Evolutionary conservation across 1,140 invertebrate genomes (phyloP).

Genomic region (Penaeus japonicus): DNA sequence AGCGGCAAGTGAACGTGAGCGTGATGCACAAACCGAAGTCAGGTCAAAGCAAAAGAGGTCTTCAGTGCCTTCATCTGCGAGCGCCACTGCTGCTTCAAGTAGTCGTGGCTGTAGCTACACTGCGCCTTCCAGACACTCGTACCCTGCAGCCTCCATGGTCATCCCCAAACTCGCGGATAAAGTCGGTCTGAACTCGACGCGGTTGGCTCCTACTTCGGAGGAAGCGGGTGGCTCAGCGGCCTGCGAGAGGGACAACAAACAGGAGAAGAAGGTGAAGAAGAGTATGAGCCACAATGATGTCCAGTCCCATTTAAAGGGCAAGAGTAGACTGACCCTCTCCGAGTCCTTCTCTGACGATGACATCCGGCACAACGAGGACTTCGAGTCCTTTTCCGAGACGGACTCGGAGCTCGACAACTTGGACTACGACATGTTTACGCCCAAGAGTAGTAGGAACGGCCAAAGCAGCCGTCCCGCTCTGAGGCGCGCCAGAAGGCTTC

Average conservation of each 20-base stretch:
- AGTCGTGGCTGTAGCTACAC: background rate
- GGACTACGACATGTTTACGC: slow-evolving; percentile 47
- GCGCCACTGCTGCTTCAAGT: no score
- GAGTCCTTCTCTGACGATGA: slow-evolving; percentile 53
- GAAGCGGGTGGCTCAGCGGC: background rate
- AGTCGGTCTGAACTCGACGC: slow-evolving; percentile 16
- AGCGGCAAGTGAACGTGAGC: background rate
- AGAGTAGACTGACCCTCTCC: background rate
- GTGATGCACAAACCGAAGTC: background rate
- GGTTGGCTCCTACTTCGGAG: slow-evolving; percentile 6
- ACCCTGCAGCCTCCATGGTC: slow-evolving; percentile 6
- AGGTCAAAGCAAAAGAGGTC: background rate
- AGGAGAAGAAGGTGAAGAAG: slow-evolving; percentile 26
- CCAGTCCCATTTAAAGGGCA: slow-evolving; percentile 16
- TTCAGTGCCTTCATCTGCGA: background rate
- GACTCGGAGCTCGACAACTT: slow-evolving; percentile 45
- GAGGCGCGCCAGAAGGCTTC: background rate
- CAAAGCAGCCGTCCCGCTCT: background rate
- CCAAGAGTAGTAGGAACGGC: background rate
- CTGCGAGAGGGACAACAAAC: background rate
- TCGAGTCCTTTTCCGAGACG: slow-evolving; percentile 49
- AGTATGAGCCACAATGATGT: slow-evolving; percentile 45
- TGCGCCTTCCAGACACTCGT: slow-evolving; percentile 10
- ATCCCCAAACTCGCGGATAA: slow-evolving; percentile 10
- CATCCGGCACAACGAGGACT: slow-evolving; percentile 35